Evolutionary conservation across 1,140 invertebrate species (phyloP), one percentile per base, ranked within the genome.

Genomic region (Ganaspis sp.): DNA sequence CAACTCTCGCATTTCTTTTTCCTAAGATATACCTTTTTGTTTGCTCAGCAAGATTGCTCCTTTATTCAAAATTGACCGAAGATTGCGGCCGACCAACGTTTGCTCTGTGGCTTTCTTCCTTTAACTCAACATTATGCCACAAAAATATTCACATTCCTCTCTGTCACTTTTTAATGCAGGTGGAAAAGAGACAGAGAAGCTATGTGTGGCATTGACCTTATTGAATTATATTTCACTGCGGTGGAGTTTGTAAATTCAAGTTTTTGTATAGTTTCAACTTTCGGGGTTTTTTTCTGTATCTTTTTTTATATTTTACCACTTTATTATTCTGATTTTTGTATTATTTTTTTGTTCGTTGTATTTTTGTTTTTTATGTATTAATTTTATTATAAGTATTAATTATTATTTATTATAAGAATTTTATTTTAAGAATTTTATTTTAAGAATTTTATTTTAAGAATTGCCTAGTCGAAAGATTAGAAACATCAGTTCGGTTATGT

Each of bases 21-120:
- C 72, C 9, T 58, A 73, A 64, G 37, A 58, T 74, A n/a, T n/a
- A 81, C 77, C 82, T 85, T 83, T 85, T 82, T 85, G 84, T 85
- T 85, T 85, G 80, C 64, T 82, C 82, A 82, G 79, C 64, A 53
- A 85, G 79, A 85, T 83, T 85, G 74, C 45, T 73, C 78, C 83
- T 82, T 85, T 78, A 83, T 84, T 83, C 81, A 81, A 88, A 89
- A 88, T 89, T 88, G 87, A 87, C 79, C 86, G 85, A 88, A 88
- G 87, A 88, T 88, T 89, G 87, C 87, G 84, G 84, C 79, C 82
- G 78, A 80, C 82, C 82, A 75, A 83, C 80, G 82, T 85, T 85
- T 85, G 82, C 79, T 84, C 84, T 84, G 79, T 40, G 80, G 86
- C 85, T 75, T 81, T 80, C 58, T 64, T 78, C 81, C 82, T 81